Evolutionary conservation across 2,113 vertebrate genomes (phyloP).

Genomic region (Ursus arctos): DNA sequence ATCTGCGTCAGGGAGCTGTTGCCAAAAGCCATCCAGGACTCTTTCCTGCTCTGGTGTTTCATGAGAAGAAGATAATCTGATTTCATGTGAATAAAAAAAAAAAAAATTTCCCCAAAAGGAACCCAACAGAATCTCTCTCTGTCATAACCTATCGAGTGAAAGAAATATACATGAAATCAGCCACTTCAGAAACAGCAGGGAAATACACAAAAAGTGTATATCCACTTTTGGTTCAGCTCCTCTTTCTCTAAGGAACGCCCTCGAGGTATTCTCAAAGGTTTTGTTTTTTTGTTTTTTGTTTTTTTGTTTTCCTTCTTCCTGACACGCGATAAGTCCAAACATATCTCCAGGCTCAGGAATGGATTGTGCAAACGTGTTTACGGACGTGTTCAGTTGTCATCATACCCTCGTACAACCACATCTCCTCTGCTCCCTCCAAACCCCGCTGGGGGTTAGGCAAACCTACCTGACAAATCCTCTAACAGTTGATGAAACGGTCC

Average conservation of each 20-base stretch:
- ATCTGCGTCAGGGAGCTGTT: not conserved
- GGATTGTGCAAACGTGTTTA: not conserved
- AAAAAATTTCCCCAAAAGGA: not conserved
- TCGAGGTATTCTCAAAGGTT: not conserved
- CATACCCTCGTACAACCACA: accelerated
- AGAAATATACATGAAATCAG: not conserved
- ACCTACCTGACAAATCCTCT: not conserved
- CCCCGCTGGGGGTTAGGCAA: not conserved
- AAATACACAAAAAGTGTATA: not conserved
- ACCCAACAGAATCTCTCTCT: too few relatives aligned
- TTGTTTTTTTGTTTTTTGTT: not conserved
- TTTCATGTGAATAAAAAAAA: not conserved
- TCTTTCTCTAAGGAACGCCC: not conserved
- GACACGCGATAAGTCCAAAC: not conserved
- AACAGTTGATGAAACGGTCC: not conserved
- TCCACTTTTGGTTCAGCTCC: too few relatives aligned
- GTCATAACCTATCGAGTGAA: not conserved
- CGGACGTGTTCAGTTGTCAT: accelerated
- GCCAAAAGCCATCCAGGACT: not conserved
- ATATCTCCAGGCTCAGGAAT: not conserved
- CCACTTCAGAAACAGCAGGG: too few relatives aligned
- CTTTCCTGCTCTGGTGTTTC: too few relatives aligned
- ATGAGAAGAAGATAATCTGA: not conserved
- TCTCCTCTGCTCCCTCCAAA: not conserved
- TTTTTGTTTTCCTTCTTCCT: not conserved